Base-by-base conservation (phyloP, 1,140 invertebrate species). In the Octopus bimaculoides region DNA sequence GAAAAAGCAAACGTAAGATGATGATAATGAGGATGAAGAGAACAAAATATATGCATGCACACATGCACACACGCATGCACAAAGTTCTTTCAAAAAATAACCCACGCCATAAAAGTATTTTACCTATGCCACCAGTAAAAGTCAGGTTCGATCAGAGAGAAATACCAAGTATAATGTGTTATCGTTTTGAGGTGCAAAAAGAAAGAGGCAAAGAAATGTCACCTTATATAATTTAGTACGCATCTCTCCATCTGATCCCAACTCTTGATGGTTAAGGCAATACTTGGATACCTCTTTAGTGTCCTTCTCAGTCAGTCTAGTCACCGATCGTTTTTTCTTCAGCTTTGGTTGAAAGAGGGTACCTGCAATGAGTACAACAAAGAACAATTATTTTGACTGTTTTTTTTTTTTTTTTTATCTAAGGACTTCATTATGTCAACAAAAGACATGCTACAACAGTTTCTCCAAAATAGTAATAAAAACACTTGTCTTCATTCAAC, bases 161-260 rank as follows among this genome's bases (percentile, higher is more conserved):
- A 41, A 41, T 41, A 41, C 26, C 61, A 66, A 66, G 12, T 66
- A 2, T 14, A 12, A 66, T 2, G n/a, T 1, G 3, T 66, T 66
- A 14, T 14, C 61, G n/a, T 66, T 66, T 14, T 14, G n/a, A 66
- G n/a, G 12, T 14, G n/a, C 61, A 66, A 14, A 66, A 66, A 66
- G 12, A 12, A 12, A 2, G 12, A 17, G 26, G 26, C 52, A 14
- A 53, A 17, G 53, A 14, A 52, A 56, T 41, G 79, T 26, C 87
- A 95, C 94, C 92, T 99, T 99, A 85, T 96, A 96, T 66, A 98
- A 86, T 85, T 95, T 95, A 0, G 97, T 99, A 90, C 97, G 95
- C 4, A 99, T 89, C 88, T 97, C 96, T 0, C 97, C 98, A 85
- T 95, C 94, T 0, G 94, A 94, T 88, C 98, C 96, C 69, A 95